Evolutionary conservation across 2,797 vertebrate genomes (phyloP).

Genomic region (Pelobates cultripes): DNA sequence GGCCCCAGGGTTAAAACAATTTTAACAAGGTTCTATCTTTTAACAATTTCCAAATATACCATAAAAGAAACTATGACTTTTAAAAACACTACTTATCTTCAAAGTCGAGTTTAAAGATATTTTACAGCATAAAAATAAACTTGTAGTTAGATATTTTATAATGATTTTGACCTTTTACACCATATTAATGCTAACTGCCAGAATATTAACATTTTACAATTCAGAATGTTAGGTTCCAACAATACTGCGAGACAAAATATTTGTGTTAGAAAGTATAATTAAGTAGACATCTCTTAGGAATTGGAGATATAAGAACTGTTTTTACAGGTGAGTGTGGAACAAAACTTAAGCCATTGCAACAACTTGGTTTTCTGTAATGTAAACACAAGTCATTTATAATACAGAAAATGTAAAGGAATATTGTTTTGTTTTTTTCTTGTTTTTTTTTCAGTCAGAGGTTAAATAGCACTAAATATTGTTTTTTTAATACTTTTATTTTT

Average conservation of each 20-base stretch:
- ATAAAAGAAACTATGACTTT: too few relatives aligned
- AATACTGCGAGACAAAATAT: constrained; percentile 40
- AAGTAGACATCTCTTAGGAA: constrained; percentile 25
- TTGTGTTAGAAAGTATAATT: constrained; percentile 30
- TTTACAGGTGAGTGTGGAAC: constrained; percentile 37
- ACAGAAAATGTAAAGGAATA: neutral
- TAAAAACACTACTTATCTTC: too few relatives aligned
- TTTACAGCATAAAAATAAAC: too few relatives aligned
- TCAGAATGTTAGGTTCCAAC: constrained; percentile 14
- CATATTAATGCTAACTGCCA: neutral
- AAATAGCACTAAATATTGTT: too few relatives aligned
- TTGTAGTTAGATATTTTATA: neutral
- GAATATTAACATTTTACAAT: constrained; percentile 20
- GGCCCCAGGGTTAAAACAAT: too few relatives aligned
- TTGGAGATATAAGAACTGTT: constrained; percentile 35
- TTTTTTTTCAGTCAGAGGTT: too few relatives aligned
- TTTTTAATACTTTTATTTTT: too few relatives aligned
- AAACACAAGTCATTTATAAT: neutral
- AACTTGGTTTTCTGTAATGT: neutral
- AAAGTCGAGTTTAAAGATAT: too few relatives aligned
- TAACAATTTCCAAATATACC: too few relatives aligned
- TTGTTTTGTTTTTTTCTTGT: neutral
- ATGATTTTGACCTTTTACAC: neutral
- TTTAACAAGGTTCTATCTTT: too few relatives aligned
- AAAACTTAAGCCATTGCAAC: constrained; percentile 7